Evolutionary conservation across 2,888 invertebrate species (phyloP), one percentile per base, ranked within the genome.

Genomic region (Corbicula japonica): DNA sequence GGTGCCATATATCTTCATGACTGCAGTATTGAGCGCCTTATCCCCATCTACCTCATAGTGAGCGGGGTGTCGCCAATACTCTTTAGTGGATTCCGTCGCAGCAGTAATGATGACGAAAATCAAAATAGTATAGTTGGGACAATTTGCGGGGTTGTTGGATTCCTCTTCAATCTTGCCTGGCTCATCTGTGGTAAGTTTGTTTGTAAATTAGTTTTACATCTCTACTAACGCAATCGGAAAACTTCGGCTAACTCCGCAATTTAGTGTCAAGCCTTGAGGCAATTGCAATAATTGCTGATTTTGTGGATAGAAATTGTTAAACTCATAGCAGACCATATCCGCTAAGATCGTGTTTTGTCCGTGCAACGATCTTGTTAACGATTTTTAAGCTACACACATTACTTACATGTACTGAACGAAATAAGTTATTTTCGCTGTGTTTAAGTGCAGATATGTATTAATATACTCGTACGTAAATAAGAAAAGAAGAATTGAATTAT

Each of bases 11-110:
- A 80, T 41, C 54, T 85, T 0, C 75, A 85, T 30, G 77, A 85
- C 50, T 85, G 84, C 46, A 58, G 56, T 23, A 65, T 82, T 1
- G 63, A 85, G 56, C 52, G 63, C 21, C 34, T 80, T 60, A 73
- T 85, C 12, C 84, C 84, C 0, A 76, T 85, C 15, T 85, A 68
- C 32, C 78, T 85, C 35, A 76, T 85, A 12, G 84, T 85, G 12
- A 76, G 75, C 44, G 84, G 80, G 10, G 73, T 77, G 10, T 70
- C 66, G 8, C 81, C 81, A 12, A 58, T 81, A n/a, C 44, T 77
- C n/a, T 71, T 75, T 28, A 65, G 77, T 15, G 74, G 81, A 6
- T 71, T 75, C 12, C 52, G 74, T 26, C 26, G 65, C 15, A 30
- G 44, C 5, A 34, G 35, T n/a, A 61, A 66, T 1, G 58, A 63